Evolutionary conservation across 2,113 vertebrate genomes (phyloP).

Genomic region (Bos taurus): ARS-UCD2.0 NC_037342.1:11355001-11355500

Average conservation of each 20-base stretch:
- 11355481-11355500: too few relatives aligned
- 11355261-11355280: background rate
- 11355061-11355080: background rate
- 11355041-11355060: background rate
- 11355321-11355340: too few relatives aligned
- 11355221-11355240: background rate
- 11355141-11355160: background rate
- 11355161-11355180: background rate
- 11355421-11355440: too few relatives aligned
- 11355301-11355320: too few relatives aligned
- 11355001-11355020: background rate
- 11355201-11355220: background rate
- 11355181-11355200: background rate
- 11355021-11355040: background rate
- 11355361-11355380: too few relatives aligned
- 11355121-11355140: background rate
- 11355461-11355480: too few relatives aligned
- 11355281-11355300: background rate
- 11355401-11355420: too few relatives aligned
- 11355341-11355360: too few relatives aligned
- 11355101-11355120: background rate
- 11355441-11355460: too few relatives aligned
- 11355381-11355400: too few relatives aligned
- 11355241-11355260: background rate
- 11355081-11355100: background rate